Base-by-base conservation (phyloP, 2,797 vertebrate genomes). In the Acrossocheilus wenchowensis region DNA sequence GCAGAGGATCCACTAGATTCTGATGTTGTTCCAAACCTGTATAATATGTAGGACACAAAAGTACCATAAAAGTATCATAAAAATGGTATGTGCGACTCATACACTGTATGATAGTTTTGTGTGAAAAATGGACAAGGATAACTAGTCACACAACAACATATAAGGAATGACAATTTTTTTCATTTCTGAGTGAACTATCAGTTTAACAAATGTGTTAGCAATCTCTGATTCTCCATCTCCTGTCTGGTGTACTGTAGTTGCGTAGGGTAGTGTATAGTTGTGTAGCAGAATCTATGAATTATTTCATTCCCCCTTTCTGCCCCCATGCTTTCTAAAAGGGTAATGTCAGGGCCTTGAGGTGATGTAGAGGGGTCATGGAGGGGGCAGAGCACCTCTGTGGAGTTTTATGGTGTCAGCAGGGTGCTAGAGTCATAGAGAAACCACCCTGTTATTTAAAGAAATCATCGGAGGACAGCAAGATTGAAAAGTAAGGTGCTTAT, bases 351-450 rank as follows among this genome's bases (percentile, higher is more conserved):
- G 80, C 89, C 84, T 87, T 83, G 68, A 79, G 69, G 48, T 91
- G 91, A 94, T 93, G 88, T 91, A 93, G 75, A 83, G 90, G 91
- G 92, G 93, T 94, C 93, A 93, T 78, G 88, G 86, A 73, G 85
- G 82, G 92, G 94, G 78, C 92, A 93, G 89, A 83, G 89, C 83
- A 41, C 83, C 87, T 88, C 89, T 92, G 87, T 91, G 50, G 43
- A 66, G 80, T 81, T 88, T 91, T 89, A 92, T 92, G 82, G 87
- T 90, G 88, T 66, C 86, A 54, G 75, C 43, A 36, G 50, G 81
- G 69, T 71, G 17, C 41, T 57, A 26, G n/a, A 79, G 52, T 41
- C 64, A 71, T 54, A 60, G 36, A 72, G 50, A 75, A 81, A 52
- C 62, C 19, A 81, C 57, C 57, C 45, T 77, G 71, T 81, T 84